Percentiles rank a stretch among this genome's conserved stretches.
These are phyloP conservation scores for Macrophya alboannulata DNA, from an alignment of 2,888 invertebrate species.

Conservation along the genomic window DNA sequence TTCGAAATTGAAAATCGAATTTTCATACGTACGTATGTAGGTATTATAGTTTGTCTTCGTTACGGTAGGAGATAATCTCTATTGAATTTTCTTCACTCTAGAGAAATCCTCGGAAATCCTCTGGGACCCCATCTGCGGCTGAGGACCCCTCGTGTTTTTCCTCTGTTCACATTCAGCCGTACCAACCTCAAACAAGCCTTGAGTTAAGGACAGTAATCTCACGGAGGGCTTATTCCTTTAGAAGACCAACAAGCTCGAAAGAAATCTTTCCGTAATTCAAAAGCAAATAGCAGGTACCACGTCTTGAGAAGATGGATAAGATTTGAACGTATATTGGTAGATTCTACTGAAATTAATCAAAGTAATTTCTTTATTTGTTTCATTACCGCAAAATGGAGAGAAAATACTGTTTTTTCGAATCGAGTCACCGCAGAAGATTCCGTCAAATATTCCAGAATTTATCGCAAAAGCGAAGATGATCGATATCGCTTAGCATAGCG, in stretches of 20 bases:
- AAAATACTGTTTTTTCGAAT: neutral
- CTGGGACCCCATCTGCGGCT: neutral
- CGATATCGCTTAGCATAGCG: neutral
- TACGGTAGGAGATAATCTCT: neutral
- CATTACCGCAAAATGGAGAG: too few relatives aligned
- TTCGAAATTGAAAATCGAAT: too few relatives aligned
- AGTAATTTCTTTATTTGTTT: neutral
- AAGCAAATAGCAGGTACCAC: neutral
- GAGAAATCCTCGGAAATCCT: neutral
- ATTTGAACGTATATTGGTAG: neutral
- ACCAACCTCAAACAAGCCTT: constrained; percentile 26
- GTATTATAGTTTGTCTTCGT: neutral
- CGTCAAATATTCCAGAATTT: neutral
- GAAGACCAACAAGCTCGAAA: neutral
- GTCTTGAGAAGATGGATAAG: too few relatives aligned
- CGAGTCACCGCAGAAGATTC: neutral
- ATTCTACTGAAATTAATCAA: neutral
- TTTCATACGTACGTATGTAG: neutral
- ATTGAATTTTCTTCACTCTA: neutral
- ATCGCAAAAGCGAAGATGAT: neutral
- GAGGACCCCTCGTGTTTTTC: neutral
- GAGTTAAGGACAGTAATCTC: constrained; percentile 15
- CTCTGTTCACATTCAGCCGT: constrained; percentile 35
- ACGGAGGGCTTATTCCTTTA: constrained; percentile 8
- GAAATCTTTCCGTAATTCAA: neutral